Base-by-base conservation (phyloP, 2,888 invertebrate species). In the Melanophora roralis region DNA sequence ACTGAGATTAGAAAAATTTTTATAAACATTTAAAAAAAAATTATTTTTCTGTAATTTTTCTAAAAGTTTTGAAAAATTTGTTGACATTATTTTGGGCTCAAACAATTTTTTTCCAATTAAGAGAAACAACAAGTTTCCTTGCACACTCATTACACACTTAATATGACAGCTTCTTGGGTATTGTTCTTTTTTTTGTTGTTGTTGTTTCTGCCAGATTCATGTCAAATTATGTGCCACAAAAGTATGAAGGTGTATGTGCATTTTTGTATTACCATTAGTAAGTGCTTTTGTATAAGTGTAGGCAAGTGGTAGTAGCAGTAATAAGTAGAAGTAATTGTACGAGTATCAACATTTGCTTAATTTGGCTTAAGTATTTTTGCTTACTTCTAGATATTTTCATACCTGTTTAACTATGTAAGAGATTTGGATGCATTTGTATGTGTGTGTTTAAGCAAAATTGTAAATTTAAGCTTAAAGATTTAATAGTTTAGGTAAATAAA, bases 231-330 rank as follows among this genome's bases (percentile, higher is more conserved):
- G 65, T 59, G 49, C 38, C 49, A 49, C 65, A 57, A 57, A 36
- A 55, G 53, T 38, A 7, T n/a, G 19, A 14, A 27, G 27, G 16
- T 19, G 21, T 9, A 16, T 38, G 1, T 43, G 11, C 19, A 9
- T 21, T 43, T 43, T 72, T 51, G 60, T 43, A 60, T 71, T 49
- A 57, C 11, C 40, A 65, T 65, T 40, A 40, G 49, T 16, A 40
- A 74, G 47, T 57, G 57, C 49, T 74, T 55, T 74, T 57, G 73
- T 59, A n/a, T 23, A 43, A 65, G 64, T 65, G 57, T 57, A 40
- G 32, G 62, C 21, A 40, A 57, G 36, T 36, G 11, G 21, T 38
- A 16, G 32, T 16, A 32, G 47, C 21, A 38, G 57, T 36, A 57
- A 57, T 40, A n/a, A n/a, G n/a, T 40, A 47, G 27, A n/a, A 65